These are phyloP conservation scores for Rotaria macrura DNA, from an alignment of 2,888 invertebrate species.

Conservation along the genomic window DNA sequence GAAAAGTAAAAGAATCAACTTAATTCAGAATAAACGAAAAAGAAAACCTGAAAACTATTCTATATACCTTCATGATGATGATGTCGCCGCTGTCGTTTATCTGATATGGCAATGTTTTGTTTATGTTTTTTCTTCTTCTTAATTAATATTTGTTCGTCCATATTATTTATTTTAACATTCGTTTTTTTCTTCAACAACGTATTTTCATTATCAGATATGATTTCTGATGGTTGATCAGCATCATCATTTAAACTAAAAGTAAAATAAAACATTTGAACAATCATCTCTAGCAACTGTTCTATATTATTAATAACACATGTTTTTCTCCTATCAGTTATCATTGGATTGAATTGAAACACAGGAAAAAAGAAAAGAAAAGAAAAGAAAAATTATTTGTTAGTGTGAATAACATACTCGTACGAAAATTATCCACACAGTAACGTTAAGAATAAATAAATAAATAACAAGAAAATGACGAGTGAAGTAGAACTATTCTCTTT, in stretches of 20 bases:
- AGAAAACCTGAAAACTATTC: not conserved
- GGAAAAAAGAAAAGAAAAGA: not conserved
- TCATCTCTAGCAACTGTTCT: not conserved
- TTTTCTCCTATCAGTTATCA: not conserved
- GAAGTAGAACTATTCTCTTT: not conserved
- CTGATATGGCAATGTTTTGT: not conserved
- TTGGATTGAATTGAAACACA: too few relatives aligned
- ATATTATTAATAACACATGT: not conserved
- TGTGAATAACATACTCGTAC: not conserved
- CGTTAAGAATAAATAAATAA: not conserved
- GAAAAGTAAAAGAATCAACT: not conserved
- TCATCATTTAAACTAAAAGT: not conserved
- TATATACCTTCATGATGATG: not conserved
- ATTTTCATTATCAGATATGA: not conserved
- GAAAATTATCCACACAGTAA: not conserved
- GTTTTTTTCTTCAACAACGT: not conserved
- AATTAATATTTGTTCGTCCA: not conserved
- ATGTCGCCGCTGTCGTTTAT: not conserved
- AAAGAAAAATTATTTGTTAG: not conserved
- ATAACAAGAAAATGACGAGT: not conserved
- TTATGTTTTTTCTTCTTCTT: not conserved
- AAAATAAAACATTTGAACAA: not conserved
- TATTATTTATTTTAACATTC: not conserved
- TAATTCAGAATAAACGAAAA: not conserved
- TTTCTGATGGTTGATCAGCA: not conserved